Evolutionary conservation across 2,888 invertebrate species (phyloP).

Genomic region (Acleris laterana): DNA sequence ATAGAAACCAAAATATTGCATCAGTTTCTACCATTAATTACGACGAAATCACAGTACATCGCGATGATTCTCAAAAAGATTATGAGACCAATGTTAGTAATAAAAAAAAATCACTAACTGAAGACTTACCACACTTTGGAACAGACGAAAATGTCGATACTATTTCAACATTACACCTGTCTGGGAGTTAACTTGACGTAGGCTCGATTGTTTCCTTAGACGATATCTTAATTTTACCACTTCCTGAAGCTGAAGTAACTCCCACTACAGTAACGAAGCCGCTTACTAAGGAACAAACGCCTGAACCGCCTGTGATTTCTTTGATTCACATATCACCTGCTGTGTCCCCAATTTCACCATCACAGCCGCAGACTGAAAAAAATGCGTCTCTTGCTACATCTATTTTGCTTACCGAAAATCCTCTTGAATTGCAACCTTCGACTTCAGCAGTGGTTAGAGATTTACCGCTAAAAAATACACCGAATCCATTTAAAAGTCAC

Average conservation of each 20-base stretch:
- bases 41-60: no score
- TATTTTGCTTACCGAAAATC: neutral
- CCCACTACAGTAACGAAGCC: constrained; percentile 32
- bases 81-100: constrained; percentile 12
- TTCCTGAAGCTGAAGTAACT: constrained; percentile 25
- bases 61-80: no score
- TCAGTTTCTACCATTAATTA: no score
- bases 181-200: constrained; percentile 36
- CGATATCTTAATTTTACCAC: constrained; percentile 43
- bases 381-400: no score
- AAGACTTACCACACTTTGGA: no score
- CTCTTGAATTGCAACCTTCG: neutral
- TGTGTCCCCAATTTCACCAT: neutral
- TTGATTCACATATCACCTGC: neutral
- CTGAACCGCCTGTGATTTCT: neutral
- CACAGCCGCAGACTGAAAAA: no score
- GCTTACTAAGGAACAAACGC: constrained; percentile 16
- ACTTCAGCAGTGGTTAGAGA: constrained; percentile 14
- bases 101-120: no score
- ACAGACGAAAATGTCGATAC: no score
- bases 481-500: constrained; percentile 44
- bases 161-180: constrained; percentile 43
- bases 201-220: constrained; percentile 42
- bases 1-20: no score
- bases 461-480: constrained; percentile 39